Percentiles rank a stretch among this genome's conserved stretches.
phyloP scores from a whole-genome alignment of 2,113 vertebrate genomes.

The Ammodytes dubius region DNA sequence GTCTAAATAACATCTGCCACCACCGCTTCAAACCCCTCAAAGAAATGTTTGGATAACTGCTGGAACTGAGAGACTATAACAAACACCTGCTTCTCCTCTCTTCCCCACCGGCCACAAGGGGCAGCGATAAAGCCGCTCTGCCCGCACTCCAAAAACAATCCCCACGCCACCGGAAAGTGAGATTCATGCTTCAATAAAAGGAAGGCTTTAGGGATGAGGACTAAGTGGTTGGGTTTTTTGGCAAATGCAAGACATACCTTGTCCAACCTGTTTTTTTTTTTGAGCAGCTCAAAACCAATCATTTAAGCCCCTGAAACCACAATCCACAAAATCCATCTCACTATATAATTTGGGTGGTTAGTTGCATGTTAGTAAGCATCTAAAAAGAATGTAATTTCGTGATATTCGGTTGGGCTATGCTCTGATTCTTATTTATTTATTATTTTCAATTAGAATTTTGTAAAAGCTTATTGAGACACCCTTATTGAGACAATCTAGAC shows the following conservation, averaged over 20 bases:
- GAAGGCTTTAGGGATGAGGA: not conserved
- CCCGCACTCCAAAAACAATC: not conserved
- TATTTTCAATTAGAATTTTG: no score
- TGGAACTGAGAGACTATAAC: conserved; percentile 9
- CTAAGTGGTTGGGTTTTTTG: not conserved
- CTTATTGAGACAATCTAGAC: no score
- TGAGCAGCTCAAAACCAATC: not conserved
- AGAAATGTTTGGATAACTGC: not conserved
- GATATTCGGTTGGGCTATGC: no score
- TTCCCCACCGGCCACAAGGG: not conserved
- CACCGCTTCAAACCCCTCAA: not conserved
- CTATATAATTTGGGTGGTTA: no score
- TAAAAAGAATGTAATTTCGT: no score
- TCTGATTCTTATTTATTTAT: no score
- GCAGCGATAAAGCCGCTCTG: not conserved
- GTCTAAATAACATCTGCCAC: conserved; percentile 27
- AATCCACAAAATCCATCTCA: no score
- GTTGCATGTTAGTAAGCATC: no score
- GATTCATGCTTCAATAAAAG: not conserved
- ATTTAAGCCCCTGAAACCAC: no score
- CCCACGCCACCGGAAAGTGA: not conserved
- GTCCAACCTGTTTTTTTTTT: no score
- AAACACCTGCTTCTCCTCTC: not conserved
- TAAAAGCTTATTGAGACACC: no score
- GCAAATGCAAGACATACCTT: not conserved